phyloP scores from a whole-genome alignment of 2,888 invertebrate species.

The Anarsia innoxiella region DNA sequence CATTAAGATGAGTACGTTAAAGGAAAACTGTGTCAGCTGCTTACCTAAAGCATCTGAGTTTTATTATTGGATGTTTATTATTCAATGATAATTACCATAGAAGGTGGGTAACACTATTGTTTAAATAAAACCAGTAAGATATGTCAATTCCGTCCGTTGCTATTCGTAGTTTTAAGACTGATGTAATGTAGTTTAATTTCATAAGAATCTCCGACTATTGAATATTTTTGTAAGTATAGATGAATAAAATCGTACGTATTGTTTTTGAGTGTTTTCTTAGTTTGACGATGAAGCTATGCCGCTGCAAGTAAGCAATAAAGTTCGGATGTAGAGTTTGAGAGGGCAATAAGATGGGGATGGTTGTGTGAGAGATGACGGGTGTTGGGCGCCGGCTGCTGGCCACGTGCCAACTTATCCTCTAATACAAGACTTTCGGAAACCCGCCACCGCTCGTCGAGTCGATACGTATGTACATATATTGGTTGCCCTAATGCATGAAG shows the following conservation, averaged over 20 bases:
- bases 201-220: constrained; percentile 29
- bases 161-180: constrained; percentile 32
- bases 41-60: too few relatives aligned
- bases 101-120: too few relatives aligned
- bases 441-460: constrained; percentile 20
- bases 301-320: constrained; percentile 21
- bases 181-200: constrained; percentile 31
- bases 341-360: constrained; percentile 34
- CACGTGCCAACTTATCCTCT: constrained; percentile 44
- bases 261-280: too few relatives aligned
- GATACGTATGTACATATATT: constrained; percentile 16
- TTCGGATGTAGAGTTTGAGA: constrained; percentile 32
- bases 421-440: constrained; percentile 36
- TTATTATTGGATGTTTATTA: too few relatives aligned
- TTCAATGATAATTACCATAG: too few relatives aligned
- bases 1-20: too few relatives aligned
- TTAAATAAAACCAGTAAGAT: background rate
- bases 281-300: too few relatives aligned
- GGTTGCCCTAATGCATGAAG: constrained; percentile 7
- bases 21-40: too few relatives aligned
- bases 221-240: constrained; percentile 20
- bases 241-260: too few relatives aligned
- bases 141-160: too few relatives aligned
- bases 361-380: too few relatives aligned
- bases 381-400: constrained; percentile 42